These are phyloP conservation scores for Setophaga petechia DNA, from an alignment of 2,113 vertebrate species.

Conservation along the genomic window DNA sequence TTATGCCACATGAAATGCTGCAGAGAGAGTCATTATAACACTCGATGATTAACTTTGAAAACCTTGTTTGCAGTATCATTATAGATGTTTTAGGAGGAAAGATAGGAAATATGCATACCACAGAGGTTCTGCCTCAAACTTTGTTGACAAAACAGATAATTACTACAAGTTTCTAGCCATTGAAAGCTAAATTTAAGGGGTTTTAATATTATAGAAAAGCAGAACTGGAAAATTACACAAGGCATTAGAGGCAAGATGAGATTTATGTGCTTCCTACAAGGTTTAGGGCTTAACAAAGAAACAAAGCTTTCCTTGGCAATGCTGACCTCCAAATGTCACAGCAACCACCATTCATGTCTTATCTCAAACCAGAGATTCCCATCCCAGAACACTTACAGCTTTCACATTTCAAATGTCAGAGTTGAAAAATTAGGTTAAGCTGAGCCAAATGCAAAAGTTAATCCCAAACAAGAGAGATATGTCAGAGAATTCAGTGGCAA, in stretches of 20 bases:
- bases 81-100: background rate
- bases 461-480: background rate
- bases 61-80: background rate
- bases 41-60: background rate
- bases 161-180: background rate
- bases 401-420: background rate
- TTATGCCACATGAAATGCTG: slow-evolving; percentile 25
- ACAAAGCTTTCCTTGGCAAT: background rate
- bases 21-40: background rate
- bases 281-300: background rate
- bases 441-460: background rate
- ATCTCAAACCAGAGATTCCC: background rate
- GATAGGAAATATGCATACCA: background rate
- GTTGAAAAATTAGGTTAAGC: background rate
- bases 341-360: background rate
- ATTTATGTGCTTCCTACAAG: background rate
- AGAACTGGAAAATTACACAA: background rate
- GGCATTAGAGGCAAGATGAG: background rate
- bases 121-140: background rate
- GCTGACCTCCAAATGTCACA: background rate
- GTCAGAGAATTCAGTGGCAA: background rate
- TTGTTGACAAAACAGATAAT: background rate
- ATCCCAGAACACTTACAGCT: background rate
- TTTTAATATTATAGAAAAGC: background rate
- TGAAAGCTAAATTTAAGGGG: background rate